Base-by-base conservation (phyloP, 2,797 vertebrate genomes). In the Labroides dimidiatus region DNA sequence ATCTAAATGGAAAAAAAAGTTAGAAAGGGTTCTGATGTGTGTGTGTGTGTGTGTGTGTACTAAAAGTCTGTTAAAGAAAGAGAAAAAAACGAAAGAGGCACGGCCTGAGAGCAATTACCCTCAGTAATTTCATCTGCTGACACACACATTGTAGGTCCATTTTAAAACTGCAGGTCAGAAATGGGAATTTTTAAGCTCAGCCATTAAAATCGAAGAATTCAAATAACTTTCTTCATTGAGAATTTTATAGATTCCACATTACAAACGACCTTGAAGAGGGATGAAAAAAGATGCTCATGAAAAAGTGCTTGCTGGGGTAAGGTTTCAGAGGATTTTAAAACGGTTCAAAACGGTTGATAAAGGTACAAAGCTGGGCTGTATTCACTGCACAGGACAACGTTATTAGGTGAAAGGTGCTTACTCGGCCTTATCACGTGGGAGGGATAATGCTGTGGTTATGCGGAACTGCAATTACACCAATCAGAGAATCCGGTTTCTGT, bases 221-320 rank as follows among this genome's bases (percentile, higher is more conserved):
- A 93, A 93, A 94, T 94, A 93, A 94, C 91, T 93, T 93, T 93
- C 86, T 87, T 89, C 86, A 91, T 90, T 92, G 86, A 89, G 87
- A 92, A 87, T 87, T 94, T 94, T 93, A 95, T 94, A 92, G 93
- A 92, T 94, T 93, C 89, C 89, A 92, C 88, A 87, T 92, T 92
- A 92, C 72, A 77, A 73, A 91, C 88, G 92, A 94, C 93, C 93
- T 94, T 93, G 90, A 88, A 89, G 75, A 72, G 36, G 64, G 63
- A 63, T 2, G 67, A 65, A 44, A 78, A 60, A 74, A 80, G 71
- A 77, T 72, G 63, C 77, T 81, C 79, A 87, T 90, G 79, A 92
- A 88, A 92, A 88, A 87, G 84, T 77, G 81, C 88, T 84, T 52
- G 72, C 75, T 68, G 64, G 84, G 69, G 78, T 87, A 63, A 76